Base-by-base conservation (phyloP, 2,888 invertebrate species). In the Ligdia adustata region DNA sequence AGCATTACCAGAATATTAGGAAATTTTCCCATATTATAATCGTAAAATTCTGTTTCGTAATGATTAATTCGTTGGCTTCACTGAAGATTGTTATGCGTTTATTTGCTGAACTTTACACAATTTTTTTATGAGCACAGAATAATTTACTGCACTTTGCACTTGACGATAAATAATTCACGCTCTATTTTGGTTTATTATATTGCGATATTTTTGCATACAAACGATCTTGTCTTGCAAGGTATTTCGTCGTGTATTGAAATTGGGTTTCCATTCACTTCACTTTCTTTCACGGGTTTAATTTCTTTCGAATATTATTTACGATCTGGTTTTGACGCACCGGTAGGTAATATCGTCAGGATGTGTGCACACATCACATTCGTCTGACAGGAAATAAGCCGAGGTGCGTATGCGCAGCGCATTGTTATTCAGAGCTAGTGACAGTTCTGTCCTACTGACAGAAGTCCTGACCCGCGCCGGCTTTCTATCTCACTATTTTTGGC, bases 401-500 rank as follows among this genome's bases (percentile, higher is more conserved):
- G 57, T 52, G 57, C 59, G 62, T 57, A 38, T 58, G 55, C 56
- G 57, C 51, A 46, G 55, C 50, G 48, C 28, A 70, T 82, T 81
- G 73, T 73, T 78, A 86, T 86, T 77, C 85, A 59, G 27, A 61
- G 35, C 56, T 35, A 60, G 69, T 69, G 69, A 64, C 66, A 64
- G 59, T 60, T 56, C 57, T 82, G 80, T 62, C 85, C 85, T 66
- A 87, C 81, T 86, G 74, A 64, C 76, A 66, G 73, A 69, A 74
- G 63, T 66, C 66, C 75, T 54, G 78, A 81, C 84, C 85, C 79
- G 79, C n/a, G 75, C 31, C 37, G 24, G 38, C 59, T 61, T 61
- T 63, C 61, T 57, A 55, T 40, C 42, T 33, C 24, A 44, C 32
- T 50, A 20, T 34, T 33, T 53, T 52, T 33, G 29, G 38, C 4